Evolutionary conservation across 2,113 vertebrate species (phyloP), one percentile per base, ranked within the genome.

Genomic region (Boleophthalmus pectinirostris): DNA sequence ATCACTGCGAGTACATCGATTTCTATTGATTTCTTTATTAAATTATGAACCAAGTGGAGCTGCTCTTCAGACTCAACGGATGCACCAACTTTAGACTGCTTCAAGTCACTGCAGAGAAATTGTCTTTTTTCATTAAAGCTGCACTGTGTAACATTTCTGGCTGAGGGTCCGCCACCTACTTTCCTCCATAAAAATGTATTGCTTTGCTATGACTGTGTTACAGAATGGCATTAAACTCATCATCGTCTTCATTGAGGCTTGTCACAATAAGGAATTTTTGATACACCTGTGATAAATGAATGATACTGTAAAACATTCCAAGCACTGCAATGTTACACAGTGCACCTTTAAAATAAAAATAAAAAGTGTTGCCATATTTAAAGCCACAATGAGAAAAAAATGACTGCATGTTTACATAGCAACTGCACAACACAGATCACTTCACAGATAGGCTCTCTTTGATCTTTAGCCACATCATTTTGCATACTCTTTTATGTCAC

Each of bases 381-480:
- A 38, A 18, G 61, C 10, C 20, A 63, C 7, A 64, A 1, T 35
- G 29, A 9, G 29, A 33, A 16, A 2, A 24, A 64, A 81, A n/a
- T n/a, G 73, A 18, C 51, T 68, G 66, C 57, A 21, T 11, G 14
- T 71, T 68, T 74, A 68, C 64, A 75, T 73, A 72, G 43, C 47
- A 76, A 8, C 16, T 15, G 0, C 2, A 11, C 20, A n/a, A 51
- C 64, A 33, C 3, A 66, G 72, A 76, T 78, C n/a, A 56, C 60
- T 66, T 75, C 33, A 54, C 68, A 66, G 72, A 76, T 80, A 64
- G 56, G 33, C 60, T n/a, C 57, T 11, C 9, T 9, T 57, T 35
- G 47, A 84, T 81, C 82, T 75, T 67, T 1, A 61, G 79, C 66
- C 12, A 24, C 77, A 67, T 14, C 3, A 57, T 18, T 35, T 33